phyloP scores from a whole-genome alignment of 2,797 vertebrate species.

The Delichon dasypus region DNA sequence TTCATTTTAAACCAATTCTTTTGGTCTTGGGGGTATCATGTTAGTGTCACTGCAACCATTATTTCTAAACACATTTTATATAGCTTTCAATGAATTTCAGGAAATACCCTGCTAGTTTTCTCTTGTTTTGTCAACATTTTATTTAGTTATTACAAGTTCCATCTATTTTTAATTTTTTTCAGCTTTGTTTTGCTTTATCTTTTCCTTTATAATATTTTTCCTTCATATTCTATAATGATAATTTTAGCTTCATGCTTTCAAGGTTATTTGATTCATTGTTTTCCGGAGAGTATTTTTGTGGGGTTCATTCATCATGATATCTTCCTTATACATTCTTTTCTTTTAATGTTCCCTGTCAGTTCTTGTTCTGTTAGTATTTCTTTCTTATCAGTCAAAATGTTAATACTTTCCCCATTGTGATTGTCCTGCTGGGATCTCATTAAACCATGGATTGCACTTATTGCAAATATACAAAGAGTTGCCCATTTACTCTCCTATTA shows the following conservation, averaged over 20 bases:
- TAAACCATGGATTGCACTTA: not conserved
- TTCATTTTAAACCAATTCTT: not conserved
- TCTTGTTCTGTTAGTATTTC: conserved; percentile 2
- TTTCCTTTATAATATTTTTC: not conserved
- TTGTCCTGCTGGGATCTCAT: not conserved
- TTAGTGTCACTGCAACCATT: conserved; percentile 9
- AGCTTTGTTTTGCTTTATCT: not conserved
- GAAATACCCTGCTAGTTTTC: not conserved
- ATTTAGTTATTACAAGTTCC: not conserved
- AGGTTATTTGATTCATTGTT: not conserved
- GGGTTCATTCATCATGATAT: not conserved
- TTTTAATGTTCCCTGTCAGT: not conserved
- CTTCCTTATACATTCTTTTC: not conserved
- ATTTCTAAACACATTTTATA: not conserved
- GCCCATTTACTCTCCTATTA: not conserved
- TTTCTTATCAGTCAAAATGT: not conserved
- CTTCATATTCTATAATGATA: not conserved
- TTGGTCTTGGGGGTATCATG: not conserved
- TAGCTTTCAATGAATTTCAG: not conserved
- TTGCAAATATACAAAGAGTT: not conserved
- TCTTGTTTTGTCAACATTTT: not conserved
- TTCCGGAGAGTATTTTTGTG: not conserved
- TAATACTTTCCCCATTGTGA: not conserved
- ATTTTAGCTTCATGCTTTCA: conserved; percentile 1
- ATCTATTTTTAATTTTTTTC: not conserved